A percentile compares a stretch with the other conserved stretches of the same genome.
Evolutionary conservation across 2,797 vertebrate species (phyloP).

Genomic region (Dromococcyx pavoninus): DNA sequence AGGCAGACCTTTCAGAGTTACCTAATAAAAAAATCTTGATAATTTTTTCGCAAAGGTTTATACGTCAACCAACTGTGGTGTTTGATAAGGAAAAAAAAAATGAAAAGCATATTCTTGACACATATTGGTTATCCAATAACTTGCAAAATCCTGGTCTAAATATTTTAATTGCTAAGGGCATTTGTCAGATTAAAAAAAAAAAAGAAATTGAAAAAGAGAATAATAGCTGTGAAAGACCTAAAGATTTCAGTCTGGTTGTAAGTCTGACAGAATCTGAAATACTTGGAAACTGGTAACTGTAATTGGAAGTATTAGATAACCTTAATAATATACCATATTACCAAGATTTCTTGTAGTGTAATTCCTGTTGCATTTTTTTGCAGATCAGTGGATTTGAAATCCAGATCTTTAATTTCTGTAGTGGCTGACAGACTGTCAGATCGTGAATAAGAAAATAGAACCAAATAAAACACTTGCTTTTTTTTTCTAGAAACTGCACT

Average conservation of each 20-base stretch:
- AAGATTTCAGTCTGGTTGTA: neutral
- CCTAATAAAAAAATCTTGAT: neutral
- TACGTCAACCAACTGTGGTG: neutral
- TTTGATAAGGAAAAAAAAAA: neutral
- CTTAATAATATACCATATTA: neutral
- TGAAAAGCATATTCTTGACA: neutral
- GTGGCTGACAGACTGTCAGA: neutral
- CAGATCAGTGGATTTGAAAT: neutral
- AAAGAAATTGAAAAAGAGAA: neutral
- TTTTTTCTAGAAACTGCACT: neutral
- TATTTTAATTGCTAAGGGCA: neutral
- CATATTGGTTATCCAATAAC: neutral
- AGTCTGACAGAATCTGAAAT: neutral
- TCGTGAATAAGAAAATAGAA: neutral
- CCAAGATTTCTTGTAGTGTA: neutral
- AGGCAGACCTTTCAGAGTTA: neutral
- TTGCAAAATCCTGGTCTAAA: neutral
- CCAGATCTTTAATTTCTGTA: neutral
- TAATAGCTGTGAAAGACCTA: neutral
- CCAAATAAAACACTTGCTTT: neutral
- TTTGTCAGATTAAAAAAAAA: neutral
- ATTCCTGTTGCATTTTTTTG: neutral
- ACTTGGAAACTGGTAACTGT: neutral
- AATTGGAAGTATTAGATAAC: neutral
- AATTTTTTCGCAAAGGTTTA: neutral